These are phyloP conservation scores for Prinia subflava DNA, from an alignment of 2,113 vertebrate species.

Conservation along the genomic window DNA sequence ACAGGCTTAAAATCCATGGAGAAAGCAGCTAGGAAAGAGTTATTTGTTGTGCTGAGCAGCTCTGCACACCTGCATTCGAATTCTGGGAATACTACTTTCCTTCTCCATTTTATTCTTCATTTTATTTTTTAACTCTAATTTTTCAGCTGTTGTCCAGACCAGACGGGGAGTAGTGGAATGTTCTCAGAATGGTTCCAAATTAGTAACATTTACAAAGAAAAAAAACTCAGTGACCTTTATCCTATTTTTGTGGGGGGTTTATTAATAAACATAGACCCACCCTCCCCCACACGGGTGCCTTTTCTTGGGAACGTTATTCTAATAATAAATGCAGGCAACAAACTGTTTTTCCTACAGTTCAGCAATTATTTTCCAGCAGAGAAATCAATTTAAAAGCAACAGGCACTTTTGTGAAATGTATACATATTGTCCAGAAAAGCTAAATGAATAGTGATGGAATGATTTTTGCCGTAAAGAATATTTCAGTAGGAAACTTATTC, in stretches of 20 bases:
- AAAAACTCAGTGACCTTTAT: slow-evolving; percentile 39
- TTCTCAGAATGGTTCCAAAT: slow-evolving; percentile 59
- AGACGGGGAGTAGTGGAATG: slow-evolving; percentile 31
- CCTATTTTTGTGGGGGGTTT: slow-evolving; percentile 17
- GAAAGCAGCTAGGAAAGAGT: not conserved
- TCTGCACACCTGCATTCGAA: not conserved
- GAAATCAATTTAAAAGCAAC: slow-evolving; percentile 44
- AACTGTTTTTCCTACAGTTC: slow-evolving; percentile 27
- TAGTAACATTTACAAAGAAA: slow-evolving; percentile 29
- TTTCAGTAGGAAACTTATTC: not conserved
- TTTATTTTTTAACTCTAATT: not conserved
- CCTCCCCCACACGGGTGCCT: slow-evolving; percentile 5
- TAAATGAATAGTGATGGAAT: not conserved
- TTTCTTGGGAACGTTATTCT: slow-evolving; percentile 57
- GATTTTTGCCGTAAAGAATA: slow-evolving; percentile 9
- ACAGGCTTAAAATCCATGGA: not conserved
- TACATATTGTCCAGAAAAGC: not conserved
- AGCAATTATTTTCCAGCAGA: slow-evolving; percentile 46
- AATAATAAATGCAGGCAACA: slow-evolving; percentile 54
- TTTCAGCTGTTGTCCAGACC: not conserved
- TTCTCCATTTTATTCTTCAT: not conserved
- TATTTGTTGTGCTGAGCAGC: not conserved
- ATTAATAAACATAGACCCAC: slow-evolving; percentile 45
- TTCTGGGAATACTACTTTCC: not conserved
- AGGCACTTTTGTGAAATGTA: slow-evolving; percentile 27